A percentile compares a stretch with the other conserved stretches of the same genome.
Conservation (phyloP, 2,888 invertebrate genomes). For the Ceramica pisi region DNA sequence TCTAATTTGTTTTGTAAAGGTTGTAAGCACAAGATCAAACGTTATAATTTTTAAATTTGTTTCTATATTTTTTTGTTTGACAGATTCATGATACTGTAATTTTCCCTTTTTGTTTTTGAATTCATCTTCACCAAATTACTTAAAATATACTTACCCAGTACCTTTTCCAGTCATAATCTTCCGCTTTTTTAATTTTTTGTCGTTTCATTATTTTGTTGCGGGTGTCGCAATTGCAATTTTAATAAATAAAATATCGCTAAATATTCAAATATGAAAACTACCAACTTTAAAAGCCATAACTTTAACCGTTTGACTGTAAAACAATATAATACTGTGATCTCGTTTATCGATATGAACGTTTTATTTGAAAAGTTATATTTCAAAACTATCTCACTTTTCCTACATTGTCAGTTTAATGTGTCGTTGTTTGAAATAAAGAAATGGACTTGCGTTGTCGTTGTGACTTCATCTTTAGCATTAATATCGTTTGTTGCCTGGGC, state of each 20-base stretch:
- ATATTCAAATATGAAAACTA: conserved; percentile 28
- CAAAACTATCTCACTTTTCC: conserved; percentile 17
- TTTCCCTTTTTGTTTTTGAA: too few relatives aligned
- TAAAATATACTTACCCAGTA: too few relatives aligned
- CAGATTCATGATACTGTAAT: too few relatives aligned
- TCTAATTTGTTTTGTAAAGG: too few relatives aligned
- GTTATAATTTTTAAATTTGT: too few relatives aligned
- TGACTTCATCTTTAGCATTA: background rate
- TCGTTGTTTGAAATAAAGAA: conserved; percentile 6
- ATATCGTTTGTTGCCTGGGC: too few relatives aligned
- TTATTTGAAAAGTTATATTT: conserved; percentile 58
- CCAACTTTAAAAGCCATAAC: conserved; percentile 53
- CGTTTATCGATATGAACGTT: conserved; percentile 63
- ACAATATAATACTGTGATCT: conserved; percentile 59
- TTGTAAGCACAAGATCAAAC: too few relatives aligned
- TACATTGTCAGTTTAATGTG: conserved; percentile 54
- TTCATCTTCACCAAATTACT: too few relatives aligned
- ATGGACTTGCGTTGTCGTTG: background rate
- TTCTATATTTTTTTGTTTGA: too few relatives aligned
- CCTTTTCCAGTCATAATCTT: too few relatives aligned
- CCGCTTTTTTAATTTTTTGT: too few relatives aligned
- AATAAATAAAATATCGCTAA: conserved; percentile 12
- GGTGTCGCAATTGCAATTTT: background rate
- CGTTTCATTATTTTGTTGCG: too few relatives aligned
- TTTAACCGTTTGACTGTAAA: conserved; percentile 46